Conservation (phyloP, 2,888 invertebrate genomes). For the Selenia dentaria region DNA sequence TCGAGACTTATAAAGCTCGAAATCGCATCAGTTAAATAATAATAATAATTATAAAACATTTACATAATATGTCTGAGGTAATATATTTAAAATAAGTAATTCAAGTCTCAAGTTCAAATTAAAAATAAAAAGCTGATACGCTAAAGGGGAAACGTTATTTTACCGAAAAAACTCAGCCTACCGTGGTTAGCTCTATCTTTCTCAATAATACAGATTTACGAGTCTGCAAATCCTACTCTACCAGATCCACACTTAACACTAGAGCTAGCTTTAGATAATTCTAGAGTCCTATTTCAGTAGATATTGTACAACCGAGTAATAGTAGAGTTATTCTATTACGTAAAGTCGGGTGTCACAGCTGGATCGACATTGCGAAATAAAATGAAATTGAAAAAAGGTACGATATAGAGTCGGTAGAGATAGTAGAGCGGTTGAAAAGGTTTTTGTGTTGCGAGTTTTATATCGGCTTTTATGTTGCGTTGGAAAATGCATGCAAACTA, state of each 20-base stretch:
- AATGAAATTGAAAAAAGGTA: slow-evolving; percentile 4
- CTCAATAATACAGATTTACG: not conserved
- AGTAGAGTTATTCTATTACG: slow-evolving; percentile 1
- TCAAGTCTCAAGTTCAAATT: too few relatives aligned
- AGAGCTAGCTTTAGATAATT: not conserved
- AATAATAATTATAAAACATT: too few relatives aligned
- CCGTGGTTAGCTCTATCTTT: not conserved
- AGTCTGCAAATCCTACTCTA: too few relatives aligned
- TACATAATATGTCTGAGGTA: too few relatives aligned
- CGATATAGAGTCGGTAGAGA: not conserved
- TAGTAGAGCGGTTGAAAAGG: not conserved
- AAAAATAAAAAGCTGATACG: too few relatives aligned
- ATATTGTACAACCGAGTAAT: not conserved
- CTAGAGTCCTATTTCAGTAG: not conserved
- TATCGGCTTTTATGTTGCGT: not conserved
- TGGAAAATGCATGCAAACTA: not conserved
- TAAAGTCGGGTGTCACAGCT: slow-evolving; percentile 4
- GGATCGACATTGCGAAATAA: not conserved
- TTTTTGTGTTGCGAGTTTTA: not conserved
- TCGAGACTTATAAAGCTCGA: too few relatives aligned
- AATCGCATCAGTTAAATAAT: too few relatives aligned
- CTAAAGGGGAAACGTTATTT: too few relatives aligned
- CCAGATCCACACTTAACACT: not conserved
- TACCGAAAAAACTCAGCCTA: not conserved
- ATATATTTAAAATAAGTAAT: too few relatives aligned